These are phyloP conservation scores for Nasonia giraulti DNA, from an alignment of 1,140 invertebrate genomes.

Conservation along the genomic window DNA sequence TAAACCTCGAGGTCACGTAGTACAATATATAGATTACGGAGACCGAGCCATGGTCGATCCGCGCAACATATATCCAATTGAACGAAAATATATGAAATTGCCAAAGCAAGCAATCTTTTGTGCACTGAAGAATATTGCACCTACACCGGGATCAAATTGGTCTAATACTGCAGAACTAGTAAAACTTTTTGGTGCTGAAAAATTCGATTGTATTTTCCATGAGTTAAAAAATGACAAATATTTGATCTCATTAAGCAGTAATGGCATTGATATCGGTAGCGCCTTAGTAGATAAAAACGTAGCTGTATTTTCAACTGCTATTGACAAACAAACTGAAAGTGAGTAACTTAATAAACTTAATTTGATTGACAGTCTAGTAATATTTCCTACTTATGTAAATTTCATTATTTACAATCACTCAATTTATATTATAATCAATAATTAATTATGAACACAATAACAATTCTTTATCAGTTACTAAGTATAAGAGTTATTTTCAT, in stretches of 20 bases:
- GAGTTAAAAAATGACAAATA: constrained; percentile 71
- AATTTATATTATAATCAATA: neutral
- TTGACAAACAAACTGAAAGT: constrained; percentile 51
- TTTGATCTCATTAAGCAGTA: constrained; percentile 74
- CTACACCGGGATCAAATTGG: constrained; percentile 74
- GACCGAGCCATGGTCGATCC: constrained; percentile 78
- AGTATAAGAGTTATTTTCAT: neutral
- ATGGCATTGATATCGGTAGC: constrained; percentile 68
- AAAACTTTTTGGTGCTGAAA: constrained; percentile 77
- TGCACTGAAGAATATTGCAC: constrained; percentile 76
- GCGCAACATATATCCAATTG: constrained; percentile 80
- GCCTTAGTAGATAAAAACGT: constrained; percentile 70
- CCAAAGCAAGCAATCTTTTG: constrained; percentile 83
- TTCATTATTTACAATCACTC: neutral
- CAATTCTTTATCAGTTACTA: neutral
- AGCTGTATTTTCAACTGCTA: constrained; percentile 57
- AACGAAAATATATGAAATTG: constrained; percentile 79
- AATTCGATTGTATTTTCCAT: constrained; percentile 75
- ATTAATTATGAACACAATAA: neutral
- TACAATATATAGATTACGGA: constrained; percentile 85
- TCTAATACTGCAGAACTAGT: constrained; percentile 71
- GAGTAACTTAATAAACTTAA: constrained; percentile 25
- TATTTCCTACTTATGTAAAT: neutral
- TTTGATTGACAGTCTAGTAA: constrained; percentile 14
- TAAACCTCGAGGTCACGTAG: constrained; percentile 75